These are phyloP conservation scores for Neoscelio sp. DNA, from an alignment of 2,888 invertebrate species.

Conservation along the genomic window DNA sequence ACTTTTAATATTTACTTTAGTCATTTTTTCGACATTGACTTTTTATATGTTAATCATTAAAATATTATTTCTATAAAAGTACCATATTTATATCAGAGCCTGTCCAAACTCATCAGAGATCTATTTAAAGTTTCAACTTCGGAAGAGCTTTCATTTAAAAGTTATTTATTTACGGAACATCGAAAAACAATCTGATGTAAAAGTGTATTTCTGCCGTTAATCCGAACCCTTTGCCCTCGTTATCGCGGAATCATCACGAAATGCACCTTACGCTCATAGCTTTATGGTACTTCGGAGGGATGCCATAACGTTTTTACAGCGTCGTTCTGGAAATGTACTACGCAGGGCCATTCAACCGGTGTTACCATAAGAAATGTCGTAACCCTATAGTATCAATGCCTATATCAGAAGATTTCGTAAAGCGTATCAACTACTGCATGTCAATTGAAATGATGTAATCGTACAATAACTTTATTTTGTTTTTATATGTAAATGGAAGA, in stretches of 20 bases:
- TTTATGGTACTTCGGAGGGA: slow-evolving; percentile 82
- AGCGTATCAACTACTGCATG: slow-evolving; percentile 25
- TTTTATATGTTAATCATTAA: too few relatives aligned
- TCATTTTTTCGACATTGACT: too few relatives aligned
- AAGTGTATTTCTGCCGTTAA: slow-evolving; percentile 30
- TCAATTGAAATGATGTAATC: slow-evolving; percentile 40
- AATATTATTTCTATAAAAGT: too few relatives aligned
- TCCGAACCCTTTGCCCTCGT: slow-evolving; percentile 47
- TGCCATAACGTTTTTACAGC: slow-evolving; percentile 82
- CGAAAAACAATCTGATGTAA: slow-evolving; percentile 44
- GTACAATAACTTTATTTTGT: slow-evolving; percentile 14
- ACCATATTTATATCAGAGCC: too few relatives aligned
- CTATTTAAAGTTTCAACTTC: too few relatives aligned
- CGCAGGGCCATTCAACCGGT: slow-evolving; percentile 73
- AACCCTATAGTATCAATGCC: slow-evolving; percentile 40
- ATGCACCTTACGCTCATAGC: slow-evolving; percentile 81
- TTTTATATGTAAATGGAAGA: too few relatives aligned
- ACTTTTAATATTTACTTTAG: too few relatives aligned
- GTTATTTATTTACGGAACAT: slow-evolving; percentile 20
- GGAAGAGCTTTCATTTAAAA: too few relatives aligned
- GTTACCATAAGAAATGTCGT: slow-evolving; percentile 68
- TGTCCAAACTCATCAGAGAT: too few relatives aligned
- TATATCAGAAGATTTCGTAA: slow-evolving; percentile 37
- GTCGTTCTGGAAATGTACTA: slow-evolving; percentile 77
- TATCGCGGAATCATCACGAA: slow-evolving; percentile 77